Percentiles rank a stretch among this genome's conserved stretches.
Evolutionary conservation across 2,888 invertebrate genomes (phyloP).

Genomic region (Pristionchus arcanus): DNA sequence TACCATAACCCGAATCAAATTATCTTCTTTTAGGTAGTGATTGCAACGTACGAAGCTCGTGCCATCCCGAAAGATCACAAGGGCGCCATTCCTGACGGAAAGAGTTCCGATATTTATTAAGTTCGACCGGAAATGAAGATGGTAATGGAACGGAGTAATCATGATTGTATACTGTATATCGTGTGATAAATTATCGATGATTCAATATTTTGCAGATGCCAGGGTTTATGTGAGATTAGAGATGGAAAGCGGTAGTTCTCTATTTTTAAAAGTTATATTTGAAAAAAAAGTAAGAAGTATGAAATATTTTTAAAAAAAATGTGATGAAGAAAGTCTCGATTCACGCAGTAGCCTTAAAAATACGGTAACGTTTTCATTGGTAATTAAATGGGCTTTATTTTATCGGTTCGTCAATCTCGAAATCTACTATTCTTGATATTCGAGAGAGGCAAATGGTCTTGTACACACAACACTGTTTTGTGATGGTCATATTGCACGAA

Average conservation of each 20-base stretch:
- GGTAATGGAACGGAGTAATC: conserved; percentile 20
- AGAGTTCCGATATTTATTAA: conserved; percentile 51
- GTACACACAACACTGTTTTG: too few species aligned
- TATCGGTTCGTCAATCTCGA: not conserved
- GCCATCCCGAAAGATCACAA: conserved; percentile 78
- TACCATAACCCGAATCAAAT: not conserved
- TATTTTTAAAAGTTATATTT: too few species aligned
- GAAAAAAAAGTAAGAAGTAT: too few species aligned
- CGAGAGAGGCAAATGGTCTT: not conserved
- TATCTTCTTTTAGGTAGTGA: conserved; percentile 68
- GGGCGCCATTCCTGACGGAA: conserved; percentile 70
- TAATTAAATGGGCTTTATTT: not conserved
- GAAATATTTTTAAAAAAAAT: too few species aligned
- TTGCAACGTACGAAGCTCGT: conserved; percentile 78
- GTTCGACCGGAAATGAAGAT: not conserved
- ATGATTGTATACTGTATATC: not conserved
- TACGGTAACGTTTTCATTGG: too few species aligned
- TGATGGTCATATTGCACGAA: too few species aligned
- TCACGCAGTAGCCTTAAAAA: too few species aligned
- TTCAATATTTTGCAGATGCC: not conserved
- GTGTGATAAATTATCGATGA: conserved; percentile 8
- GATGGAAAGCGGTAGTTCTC: not conserved
- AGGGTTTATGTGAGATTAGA: not conserved
- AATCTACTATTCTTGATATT: not conserved
- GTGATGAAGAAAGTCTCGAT: too few species aligned